These are phyloP conservation scores for Enchytraeus crypticus DNA, from an alignment of 2,888 invertebrate genomes.

Conservation along the genomic window DNA sequence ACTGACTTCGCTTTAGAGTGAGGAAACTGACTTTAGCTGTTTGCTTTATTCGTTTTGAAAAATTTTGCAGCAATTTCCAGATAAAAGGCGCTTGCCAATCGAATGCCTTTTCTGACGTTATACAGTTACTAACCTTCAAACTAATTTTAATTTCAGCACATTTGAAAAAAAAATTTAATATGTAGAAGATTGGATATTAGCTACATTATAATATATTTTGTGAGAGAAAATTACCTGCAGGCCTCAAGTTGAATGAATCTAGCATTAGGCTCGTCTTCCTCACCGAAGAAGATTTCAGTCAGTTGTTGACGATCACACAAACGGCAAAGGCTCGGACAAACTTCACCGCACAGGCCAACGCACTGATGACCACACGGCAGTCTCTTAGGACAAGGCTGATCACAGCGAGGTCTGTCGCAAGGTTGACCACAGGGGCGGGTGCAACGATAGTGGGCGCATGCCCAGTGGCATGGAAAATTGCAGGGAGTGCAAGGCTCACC, in stretches of 20 bases:
- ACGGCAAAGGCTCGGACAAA: slow-evolving; percentile 58
- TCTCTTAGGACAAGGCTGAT: slow-evolving; percentile 38
- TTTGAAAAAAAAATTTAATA: no score
- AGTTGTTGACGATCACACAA: slow-evolving; percentile 51
- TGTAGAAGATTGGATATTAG: no score
- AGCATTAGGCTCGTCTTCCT: slow-evolving; percentile 55
- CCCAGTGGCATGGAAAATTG: slow-evolving; percentile 42
- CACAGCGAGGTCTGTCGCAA: slow-evolving; percentile 44
- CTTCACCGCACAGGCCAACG: slow-evolving; percentile 65
- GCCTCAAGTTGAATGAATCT: slow-evolving; percentile 39
- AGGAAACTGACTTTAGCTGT: no score
- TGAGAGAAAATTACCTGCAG: no score
- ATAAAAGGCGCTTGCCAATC: no score
- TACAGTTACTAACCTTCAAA: no score
- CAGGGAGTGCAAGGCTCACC: slow-evolving; percentile 38
- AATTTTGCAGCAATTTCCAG: no score
- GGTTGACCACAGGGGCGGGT: slow-evolving; percentile 40
- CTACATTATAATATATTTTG: no score
- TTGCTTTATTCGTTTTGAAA: no score
- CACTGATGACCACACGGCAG: slow-evolving; percentile 52
- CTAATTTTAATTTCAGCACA: no score
- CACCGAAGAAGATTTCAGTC: slow-evolving; percentile 48
- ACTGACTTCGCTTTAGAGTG: no score
- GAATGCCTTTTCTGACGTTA: no score
- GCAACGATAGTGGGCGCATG: slow-evolving; percentile 41